Evolutionary conservation across 2,113 vertebrate genomes (phyloP).

Genomic region (Gopherus flavomarginatus): DNA sequence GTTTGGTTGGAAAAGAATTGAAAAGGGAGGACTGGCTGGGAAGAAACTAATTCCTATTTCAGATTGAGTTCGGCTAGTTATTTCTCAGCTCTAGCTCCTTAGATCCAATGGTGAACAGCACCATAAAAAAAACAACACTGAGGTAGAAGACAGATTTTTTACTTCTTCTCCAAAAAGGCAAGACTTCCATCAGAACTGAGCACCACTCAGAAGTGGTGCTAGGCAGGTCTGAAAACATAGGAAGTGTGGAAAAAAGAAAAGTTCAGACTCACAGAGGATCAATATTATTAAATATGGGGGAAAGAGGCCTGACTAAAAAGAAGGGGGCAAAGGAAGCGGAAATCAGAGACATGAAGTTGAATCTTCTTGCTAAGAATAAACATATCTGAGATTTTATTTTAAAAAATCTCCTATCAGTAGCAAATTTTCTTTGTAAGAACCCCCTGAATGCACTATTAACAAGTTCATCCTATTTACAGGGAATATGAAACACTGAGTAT

Average conservation of each 20-base stretch:
- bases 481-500: not conserved
- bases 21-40: not conserved
- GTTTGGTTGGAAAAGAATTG: not conserved
- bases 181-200: not conserved
- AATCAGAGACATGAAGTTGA: not conserved
- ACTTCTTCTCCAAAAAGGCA: not conserved
- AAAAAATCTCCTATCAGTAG: not conserved
- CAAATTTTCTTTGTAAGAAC: not conserved
- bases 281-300: not conserved
- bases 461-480: not conserved
- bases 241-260: not conserved
- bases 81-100: not conserved
- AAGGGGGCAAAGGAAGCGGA: not conserved
- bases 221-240: not conserved
- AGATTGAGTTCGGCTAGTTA: not conserved
- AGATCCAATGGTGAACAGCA: not conserved
- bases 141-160: not conserved
- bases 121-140: not conserved
- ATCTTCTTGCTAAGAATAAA: not conserved
- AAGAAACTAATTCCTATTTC: not conserved
- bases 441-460: not conserved
- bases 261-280: not conserved
- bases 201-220: not conserved
- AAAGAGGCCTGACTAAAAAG: not conserved
- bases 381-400: not conserved